Evolutionary conservation across 1,140 invertebrate genomes (phyloP).

Genomic region (Bombus breviceps): DNA sequence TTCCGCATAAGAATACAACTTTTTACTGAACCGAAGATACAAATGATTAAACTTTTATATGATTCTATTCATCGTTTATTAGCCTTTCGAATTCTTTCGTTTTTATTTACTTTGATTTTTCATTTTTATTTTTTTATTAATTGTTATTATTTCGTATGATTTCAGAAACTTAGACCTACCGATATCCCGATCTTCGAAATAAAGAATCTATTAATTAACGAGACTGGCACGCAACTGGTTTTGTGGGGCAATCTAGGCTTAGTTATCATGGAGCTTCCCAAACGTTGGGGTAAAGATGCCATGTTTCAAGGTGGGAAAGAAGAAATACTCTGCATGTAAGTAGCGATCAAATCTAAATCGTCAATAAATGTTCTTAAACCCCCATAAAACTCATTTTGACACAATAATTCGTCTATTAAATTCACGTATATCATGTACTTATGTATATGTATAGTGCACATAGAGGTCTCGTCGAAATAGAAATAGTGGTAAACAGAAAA

Average conservation of each 20-base stretch:
- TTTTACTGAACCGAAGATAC: neutral
- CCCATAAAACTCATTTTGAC: no score
- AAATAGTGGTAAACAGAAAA: neutral
- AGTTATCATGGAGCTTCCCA: constrained; percentile 79
- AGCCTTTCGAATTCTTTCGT: neutral
- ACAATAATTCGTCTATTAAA: no score
- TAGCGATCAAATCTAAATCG: neutral
- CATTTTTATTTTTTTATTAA: no score
- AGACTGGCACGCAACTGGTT: constrained; percentile 78
- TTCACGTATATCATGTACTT: no score
- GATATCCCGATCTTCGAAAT: constrained; percentile 82
- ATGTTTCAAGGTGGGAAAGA: constrained; percentile 78
- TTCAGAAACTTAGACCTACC: constrained; percentile 78
- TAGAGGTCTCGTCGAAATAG: no score
- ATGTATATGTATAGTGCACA: no score
- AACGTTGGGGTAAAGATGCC: constrained; percentile 80
- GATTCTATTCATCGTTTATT: neutral
- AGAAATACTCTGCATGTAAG: constrained; percentile 78
- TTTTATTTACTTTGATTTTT: neutral
- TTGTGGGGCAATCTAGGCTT: constrained; percentile 80
- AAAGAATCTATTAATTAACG: constrained; percentile 80
- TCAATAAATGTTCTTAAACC: neutral
- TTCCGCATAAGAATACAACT: neutral
- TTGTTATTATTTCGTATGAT: constrained; percentile 3
- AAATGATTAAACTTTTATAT: neutral